Conservation (phyloP, 2,113 vertebrate species). For the Tichodroma muraria region DNA sequence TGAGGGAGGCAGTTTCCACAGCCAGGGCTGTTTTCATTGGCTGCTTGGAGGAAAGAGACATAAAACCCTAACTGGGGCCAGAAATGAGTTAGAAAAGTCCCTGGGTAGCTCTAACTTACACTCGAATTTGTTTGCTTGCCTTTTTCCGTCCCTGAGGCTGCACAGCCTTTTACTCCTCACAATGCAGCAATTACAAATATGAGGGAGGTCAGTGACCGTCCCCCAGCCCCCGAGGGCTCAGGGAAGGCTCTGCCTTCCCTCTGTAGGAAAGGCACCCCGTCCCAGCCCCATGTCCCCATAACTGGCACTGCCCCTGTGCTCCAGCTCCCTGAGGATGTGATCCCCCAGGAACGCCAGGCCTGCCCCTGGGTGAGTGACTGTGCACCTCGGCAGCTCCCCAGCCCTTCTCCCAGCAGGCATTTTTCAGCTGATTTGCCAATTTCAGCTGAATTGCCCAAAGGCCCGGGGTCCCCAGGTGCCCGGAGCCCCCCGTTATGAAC, state of each 20-base stretch:
- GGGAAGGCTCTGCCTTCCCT: neutral
- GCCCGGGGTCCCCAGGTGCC: neutral
- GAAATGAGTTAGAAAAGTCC: slow-evolving; percentile 38
- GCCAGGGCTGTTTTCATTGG: slow-evolving; percentile 59
- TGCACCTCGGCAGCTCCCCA: neutral
- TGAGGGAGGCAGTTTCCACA: slow-evolving; percentile 38
- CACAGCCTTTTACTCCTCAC: neutral
- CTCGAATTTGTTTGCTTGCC: neutral
- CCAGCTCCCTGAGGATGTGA: no score
- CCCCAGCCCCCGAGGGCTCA: neutral
- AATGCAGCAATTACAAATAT: neutral
- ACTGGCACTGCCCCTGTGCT: neutral
- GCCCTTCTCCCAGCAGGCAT: neutral
- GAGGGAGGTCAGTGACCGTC: neutral
- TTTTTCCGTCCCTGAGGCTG: neutral
- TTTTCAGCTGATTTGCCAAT: neutral
- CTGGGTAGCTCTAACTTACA: slow-evolving; percentile 29
- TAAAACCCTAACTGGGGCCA: slow-evolving; percentile 44
- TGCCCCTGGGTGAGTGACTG: rapidly evolving
- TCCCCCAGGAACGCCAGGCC: rapidly evolving
- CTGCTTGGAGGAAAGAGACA: slow-evolving; percentile 44
- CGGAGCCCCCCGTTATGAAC: rapidly evolving
- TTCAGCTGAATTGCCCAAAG: neutral
- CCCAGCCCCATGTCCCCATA: neutral
- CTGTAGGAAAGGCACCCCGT: neutral